These are phyloP conservation scores for Nymphalis io DNA, from an alignment of 1,140 invertebrate genomes.

Conservation along the genomic window DNA sequence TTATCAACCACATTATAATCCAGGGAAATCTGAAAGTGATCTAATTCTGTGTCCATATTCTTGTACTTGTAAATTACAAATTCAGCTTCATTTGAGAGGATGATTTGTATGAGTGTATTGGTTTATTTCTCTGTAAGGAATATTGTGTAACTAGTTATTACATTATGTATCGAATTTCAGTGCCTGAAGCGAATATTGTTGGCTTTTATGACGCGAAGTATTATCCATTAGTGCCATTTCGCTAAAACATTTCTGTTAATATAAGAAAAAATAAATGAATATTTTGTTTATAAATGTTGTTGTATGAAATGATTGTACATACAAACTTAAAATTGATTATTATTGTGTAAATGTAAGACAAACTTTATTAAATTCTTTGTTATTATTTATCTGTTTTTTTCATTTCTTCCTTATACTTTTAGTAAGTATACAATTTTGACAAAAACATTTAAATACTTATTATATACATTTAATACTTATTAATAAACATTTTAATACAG, in stretches of 20 bases:
- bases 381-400: slow-evolving; percentile 51
- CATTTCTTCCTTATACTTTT: background rate
- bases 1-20: too few species aligned
- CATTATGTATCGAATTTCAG: slow-evolving; percentile 24
- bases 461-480: too few species aligned
- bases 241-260: slow-evolving; percentile 16
- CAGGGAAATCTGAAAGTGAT: too few species aligned
- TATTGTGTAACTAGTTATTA: background rate
- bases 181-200: slow-evolving; percentile 14
- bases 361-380: slow-evolving; percentile 76
- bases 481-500: too few species aligned
- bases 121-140: background rate
- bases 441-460: too few species aligned
- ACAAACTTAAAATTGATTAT: slow-evolving; percentile 53
- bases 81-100: too few species aligned
- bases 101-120: background rate
- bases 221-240: slow-evolving; percentile 43
- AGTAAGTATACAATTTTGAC: too few species aligned
- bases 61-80: too few species aligned
- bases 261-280: slow-evolving; percentile 31
- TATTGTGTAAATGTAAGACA: slow-evolving; percentile 56
- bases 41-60: too few species aligned
- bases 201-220: slow-evolving; percentile 17
- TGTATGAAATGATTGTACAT: slow-evolving; percentile 55
- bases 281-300: slow-evolving; percentile 50